phyloP scores from a whole-genome alignment of 2,888 invertebrate genomes.

The Pharmacophagus antenor region DNA sequence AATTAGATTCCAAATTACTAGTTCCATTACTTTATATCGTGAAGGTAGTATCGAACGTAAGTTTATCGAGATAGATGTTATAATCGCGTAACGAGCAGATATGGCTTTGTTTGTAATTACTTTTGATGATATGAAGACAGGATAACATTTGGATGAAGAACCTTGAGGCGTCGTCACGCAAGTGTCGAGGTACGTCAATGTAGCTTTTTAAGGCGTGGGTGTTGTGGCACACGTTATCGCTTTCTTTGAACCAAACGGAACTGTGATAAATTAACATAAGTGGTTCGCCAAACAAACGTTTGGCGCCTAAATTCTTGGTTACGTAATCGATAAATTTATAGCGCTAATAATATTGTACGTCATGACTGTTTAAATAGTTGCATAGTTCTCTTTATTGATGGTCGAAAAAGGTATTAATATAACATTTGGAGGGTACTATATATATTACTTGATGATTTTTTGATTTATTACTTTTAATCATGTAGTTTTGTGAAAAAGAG shows the following conservation, averaged over 20 bases:
- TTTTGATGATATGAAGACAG: slow-evolving; percentile 11
- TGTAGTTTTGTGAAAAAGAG: no score
- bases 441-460: no score
- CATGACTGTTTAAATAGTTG: background rate
- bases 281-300: background rate
- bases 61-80: background rate
- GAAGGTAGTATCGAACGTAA: slow-evolving; percentile 2
- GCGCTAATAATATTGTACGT: background rate
- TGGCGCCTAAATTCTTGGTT: slow-evolving; percentile 9
- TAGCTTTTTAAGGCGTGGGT: slow-evolving; percentile 6
- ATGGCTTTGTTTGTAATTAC: background rate
- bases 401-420: background rate
- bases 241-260: slow-evolving; percentile 12
- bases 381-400: background rate
- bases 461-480: no score
- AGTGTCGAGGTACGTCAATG: slow-evolving; percentile 1
- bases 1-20: slow-evolving; percentile 26
- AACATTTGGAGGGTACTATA: no score
- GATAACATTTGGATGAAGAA: slow-evolving; percentile 3
- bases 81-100: slow-evolving; percentile 7
- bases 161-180: slow-evolving; percentile 10
- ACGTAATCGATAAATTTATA: slow-evolving; percentile 13
- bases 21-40: slow-evolving; percentile 5
- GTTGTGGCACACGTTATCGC: slow-evolving; percentile 3
- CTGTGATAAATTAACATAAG: slow-evolving; percentile 26